phyloP scores from a whole-genome alignment of 2,113 vertebrate genomes.

The Irena cyanogastra region DNA sequence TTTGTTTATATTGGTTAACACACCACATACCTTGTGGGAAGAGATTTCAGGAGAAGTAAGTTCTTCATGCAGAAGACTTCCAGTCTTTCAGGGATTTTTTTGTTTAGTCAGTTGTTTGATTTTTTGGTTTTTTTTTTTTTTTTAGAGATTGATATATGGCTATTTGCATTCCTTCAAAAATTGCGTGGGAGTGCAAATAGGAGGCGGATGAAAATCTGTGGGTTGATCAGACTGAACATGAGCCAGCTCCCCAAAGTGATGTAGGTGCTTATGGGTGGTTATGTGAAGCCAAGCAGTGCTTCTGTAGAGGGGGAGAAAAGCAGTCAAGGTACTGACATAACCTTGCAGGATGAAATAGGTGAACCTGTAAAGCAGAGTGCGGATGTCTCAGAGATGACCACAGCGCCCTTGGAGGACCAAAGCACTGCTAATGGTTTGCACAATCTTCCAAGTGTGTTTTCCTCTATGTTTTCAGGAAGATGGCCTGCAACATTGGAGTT shows the following conservation, averaged over 20 bases:
- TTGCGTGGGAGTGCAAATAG: background rate
- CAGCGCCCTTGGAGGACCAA: background rate
- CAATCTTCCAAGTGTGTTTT: background rate
- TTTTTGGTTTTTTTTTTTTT: background rate
- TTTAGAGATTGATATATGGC: background rate
- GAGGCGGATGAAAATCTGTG: background rate
- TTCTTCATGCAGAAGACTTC: background rate
- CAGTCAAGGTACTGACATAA: background rate
- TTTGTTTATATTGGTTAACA: background rate
- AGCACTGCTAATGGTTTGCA: background rate
- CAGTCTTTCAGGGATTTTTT: background rate
- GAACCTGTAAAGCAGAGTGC: background rate
- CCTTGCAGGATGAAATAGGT: background rate
- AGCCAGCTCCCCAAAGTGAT: rapidly evolving
- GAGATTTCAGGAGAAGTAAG: background rate
- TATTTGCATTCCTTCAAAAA: background rate
- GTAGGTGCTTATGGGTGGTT: rapidly evolving
- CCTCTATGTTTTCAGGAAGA: background rate
- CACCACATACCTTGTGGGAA: background rate
- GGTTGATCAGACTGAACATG: background rate
- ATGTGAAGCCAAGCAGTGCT: background rate
- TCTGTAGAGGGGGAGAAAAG: background rate
- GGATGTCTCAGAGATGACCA: background rate
- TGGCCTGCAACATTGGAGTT: background rate
- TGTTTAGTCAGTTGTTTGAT: background rate